Conservation (phyloP, 2,888 invertebrate genomes). For the Orchestes rusci region DNA sequence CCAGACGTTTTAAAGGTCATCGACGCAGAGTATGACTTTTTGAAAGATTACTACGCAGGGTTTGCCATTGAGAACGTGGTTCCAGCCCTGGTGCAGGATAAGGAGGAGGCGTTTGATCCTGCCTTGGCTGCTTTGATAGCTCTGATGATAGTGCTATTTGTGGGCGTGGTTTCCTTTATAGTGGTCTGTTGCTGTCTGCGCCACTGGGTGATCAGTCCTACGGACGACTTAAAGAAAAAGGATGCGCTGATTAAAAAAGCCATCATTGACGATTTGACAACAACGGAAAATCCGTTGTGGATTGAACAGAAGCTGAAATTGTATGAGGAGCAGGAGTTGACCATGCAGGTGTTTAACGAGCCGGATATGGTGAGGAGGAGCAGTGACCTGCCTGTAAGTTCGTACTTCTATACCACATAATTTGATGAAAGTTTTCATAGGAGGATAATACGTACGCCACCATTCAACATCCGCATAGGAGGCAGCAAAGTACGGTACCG, state of each 20-base stretch:
- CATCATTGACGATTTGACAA: conserved; percentile 77
- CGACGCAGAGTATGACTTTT: conserved; percentile 77
- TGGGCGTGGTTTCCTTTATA: conserved; percentile 78
- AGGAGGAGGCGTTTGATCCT: conserved; percentile 75
- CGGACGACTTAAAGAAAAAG: conserved; percentile 72
- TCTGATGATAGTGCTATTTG: conserved; percentile 73
- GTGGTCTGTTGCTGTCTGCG: conserved; percentile 83
- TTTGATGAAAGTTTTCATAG: conserved; percentile 35
- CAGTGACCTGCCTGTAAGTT: conserved; percentile 46
- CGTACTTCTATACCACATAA: neutral
- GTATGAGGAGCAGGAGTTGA: conserved; percentile 87
- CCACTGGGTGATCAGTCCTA: conserved; percentile 78
- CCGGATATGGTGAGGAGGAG: conserved; percentile 55
- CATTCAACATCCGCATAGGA: conserved; percentile 58
- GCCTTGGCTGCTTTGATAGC: conserved; percentile 82
- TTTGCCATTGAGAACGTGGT: conserved; percentile 70
- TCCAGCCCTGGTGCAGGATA: conserved; percentile 53
- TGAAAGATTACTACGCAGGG: conserved; percentile 70
- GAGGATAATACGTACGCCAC: conserved; percentile 75
- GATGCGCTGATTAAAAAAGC: conserved; percentile 77
- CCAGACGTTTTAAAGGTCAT: conserved; percentile 72
- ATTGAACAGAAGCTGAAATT: conserved; percentile 86
- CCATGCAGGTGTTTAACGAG: conserved; percentile 87
- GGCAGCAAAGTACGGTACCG: conserved; percentile 37
- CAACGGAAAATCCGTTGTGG: conserved; percentile 89